A percentile compares a stretch with the other conserved stretches of the same genome.
phyloP scores from a whole-genome alignment of 1,140 invertebrate genomes.

The Nilaparvata lugens region DNA sequence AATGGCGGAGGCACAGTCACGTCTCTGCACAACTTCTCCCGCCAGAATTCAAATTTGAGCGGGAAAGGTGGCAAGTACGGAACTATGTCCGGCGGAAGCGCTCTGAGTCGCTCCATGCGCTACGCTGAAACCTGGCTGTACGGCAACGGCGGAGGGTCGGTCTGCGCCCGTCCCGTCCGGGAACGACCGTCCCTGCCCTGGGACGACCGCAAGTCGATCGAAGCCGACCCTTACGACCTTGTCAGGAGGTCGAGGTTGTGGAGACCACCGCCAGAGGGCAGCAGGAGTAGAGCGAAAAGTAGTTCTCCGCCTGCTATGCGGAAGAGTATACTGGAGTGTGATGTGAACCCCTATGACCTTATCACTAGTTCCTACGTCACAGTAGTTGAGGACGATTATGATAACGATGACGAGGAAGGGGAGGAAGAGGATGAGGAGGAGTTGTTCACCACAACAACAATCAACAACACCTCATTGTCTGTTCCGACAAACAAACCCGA shows the following conservation, averaged over 20 bases:
- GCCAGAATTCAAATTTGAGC: too few species aligned
- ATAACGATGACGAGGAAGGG: constrained; percentile 1
- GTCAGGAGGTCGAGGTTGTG: constrained; percentile 62
- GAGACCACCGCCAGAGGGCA: constrained; percentile 42
- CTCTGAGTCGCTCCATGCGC: constrained; percentile 68
- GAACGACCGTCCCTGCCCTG: constrained; percentile 20
- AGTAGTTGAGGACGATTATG: constrained; percentile 13
- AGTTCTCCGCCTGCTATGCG: constrained; percentile 41
- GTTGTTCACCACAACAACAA: background rate
- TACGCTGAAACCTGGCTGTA: constrained; percentile 76
- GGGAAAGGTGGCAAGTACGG: constrained; percentile 23
- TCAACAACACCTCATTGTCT: too few species aligned
- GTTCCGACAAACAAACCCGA: too few species aligned
- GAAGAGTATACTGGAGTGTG: constrained; percentile 70
- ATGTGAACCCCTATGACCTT: constrained; percentile 76
- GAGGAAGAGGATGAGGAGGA: background rate
- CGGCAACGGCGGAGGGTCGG: constrained; percentile 45
- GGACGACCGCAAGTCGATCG: constrained; percentile 25
- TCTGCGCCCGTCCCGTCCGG: constrained; percentile 34
- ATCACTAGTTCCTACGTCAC: constrained; percentile 36
- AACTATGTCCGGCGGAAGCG: constrained; percentile 40
- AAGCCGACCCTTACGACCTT: constrained; percentile 64
- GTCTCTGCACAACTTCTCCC: too few species aligned
- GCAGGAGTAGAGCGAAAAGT: constrained; percentile 46
- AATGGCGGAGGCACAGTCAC: too few species aligned